phyloP scores from a whole-genome alignment of 2,113 vertebrate genomes.

The Pimephales promelas region DNA sequence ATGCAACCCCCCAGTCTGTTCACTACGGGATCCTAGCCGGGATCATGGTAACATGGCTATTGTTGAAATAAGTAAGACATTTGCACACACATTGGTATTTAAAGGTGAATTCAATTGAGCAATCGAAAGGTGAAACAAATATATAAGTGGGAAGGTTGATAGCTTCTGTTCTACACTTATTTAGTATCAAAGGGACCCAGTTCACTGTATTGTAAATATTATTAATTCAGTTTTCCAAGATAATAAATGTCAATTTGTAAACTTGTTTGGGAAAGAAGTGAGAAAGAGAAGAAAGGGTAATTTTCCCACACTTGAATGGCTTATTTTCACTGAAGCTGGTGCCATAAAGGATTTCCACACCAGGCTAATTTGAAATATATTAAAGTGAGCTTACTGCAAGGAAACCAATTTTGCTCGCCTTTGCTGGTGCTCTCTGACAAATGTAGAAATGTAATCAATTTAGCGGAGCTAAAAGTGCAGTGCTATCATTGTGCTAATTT shows the following conservation, averaged over 20 bases:
- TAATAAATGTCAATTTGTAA: conserved; percentile 14
- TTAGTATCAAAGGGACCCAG: neutral
- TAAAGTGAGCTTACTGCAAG: conserved; percentile 53
- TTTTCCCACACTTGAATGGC: conserved; percentile 23
- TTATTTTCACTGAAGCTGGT: conserved; percentile 39
- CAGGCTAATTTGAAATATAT: conserved; percentile 56
- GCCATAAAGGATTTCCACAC: conserved; percentile 48
- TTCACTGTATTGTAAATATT: neutral
- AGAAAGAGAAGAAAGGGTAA: neutral
- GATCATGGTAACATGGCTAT: neutral
- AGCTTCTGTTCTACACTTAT: neutral
- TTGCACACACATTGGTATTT: neutral
- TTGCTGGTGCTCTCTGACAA: neutral
- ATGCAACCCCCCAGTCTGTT: neutral
- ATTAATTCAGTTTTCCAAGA: neutral
- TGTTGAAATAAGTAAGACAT: conserved; percentile 7
- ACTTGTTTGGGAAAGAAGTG: neutral
- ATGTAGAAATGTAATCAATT: conserved; percentile 53
- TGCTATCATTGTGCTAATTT: conserved; percentile 53
- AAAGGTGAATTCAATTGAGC: neutral
- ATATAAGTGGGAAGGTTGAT: neutral
- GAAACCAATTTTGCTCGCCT: conserved; percentile 40
- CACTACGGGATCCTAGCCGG: neutral
- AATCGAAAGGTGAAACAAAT: neutral
- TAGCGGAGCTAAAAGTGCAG: conserved; percentile 46